Evolutionary conservation across 2,888 invertebrate species (phyloP).

Genomic region (Orthosia gracilis): DNA sequence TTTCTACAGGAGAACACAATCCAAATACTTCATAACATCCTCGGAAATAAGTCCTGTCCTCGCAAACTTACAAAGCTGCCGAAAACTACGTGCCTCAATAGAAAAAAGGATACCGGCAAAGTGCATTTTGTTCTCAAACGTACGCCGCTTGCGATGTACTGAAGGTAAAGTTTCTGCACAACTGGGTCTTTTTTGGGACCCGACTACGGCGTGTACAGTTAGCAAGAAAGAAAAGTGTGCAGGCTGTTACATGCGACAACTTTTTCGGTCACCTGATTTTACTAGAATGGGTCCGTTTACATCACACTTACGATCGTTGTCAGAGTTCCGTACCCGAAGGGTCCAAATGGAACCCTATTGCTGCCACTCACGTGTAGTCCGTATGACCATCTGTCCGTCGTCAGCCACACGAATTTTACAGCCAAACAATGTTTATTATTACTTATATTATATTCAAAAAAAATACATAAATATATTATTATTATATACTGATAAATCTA

Average conservation of each 20-base stretch:
- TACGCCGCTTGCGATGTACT: constrained; percentile 56
- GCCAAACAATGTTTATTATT: no score
- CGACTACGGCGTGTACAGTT: constrained; percentile 23
- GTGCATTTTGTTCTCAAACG: constrained; percentile 62
- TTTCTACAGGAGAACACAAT: constrained; percentile 30
- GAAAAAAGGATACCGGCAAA: constrained; percentile 53
- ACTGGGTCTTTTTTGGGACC: constrained; percentile 41
- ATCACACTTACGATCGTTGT: neutral
- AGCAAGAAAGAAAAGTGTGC: constrained; percentile 2
- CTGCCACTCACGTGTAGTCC: no score
- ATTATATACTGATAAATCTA: no score
- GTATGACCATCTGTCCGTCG: no score
- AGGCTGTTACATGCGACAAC: no score
- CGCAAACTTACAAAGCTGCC: constrained; percentile 55
- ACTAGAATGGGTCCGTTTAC: neutral
- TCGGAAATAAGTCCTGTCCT: constrained; percentile 21
- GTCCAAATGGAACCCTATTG: no score
- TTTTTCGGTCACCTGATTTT: neutral
- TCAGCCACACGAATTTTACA: no score
- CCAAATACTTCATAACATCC: constrained; percentile 18
- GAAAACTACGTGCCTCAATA: constrained; percentile 50
- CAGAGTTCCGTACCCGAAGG: no score
- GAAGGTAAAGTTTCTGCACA: constrained; percentile 59
- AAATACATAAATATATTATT: no score
- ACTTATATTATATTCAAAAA: no score